Conservation (phyloP, 2,888 invertebrate genomes). For the Stenodera caucasica region DNA sequence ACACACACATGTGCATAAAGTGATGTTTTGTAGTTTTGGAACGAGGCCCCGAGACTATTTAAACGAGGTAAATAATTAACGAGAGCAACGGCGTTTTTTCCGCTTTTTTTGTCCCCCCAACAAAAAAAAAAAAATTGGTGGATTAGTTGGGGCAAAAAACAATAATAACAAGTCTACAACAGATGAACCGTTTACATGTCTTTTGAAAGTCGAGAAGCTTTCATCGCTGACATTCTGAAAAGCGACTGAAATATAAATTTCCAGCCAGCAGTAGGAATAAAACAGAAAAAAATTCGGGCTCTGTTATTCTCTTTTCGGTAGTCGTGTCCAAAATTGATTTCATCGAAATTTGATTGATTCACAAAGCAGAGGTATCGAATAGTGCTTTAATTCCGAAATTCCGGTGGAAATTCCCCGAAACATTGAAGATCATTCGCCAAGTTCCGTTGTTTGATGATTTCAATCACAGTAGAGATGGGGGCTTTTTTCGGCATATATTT, state of each 20-base stretch:
- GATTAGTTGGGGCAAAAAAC: neutral
- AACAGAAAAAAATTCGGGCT: no score
- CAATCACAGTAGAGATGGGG: no score
- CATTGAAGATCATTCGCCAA: no score
- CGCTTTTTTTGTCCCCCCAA: neutral
- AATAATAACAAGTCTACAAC: neutral
- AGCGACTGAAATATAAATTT: neutral
- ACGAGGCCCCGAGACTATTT: neutral
- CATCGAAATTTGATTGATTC: no score
- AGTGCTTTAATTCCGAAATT: no score
- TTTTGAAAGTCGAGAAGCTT: slow-evolving; percentile 6
- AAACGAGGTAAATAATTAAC: slow-evolving; percentile 6
- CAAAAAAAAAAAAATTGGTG: neutral
- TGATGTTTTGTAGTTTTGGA: slow-evolving; percentile 4
- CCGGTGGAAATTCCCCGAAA: no score
- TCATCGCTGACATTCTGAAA: slow-evolving; percentile 3
- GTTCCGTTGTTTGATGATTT: no score
- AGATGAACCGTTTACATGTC: slow-evolving; percentile 7
- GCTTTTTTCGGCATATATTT: no score
- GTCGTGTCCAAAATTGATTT: no score
- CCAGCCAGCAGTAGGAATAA: neutral
- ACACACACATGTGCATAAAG: slow-evolving; percentile 6
- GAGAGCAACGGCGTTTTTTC: neutral
- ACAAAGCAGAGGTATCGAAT: no score
- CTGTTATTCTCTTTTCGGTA: no score